phyloP scores from a whole-genome alignment of 2,888 invertebrate species.

The Dexiosoma caninum region DNA sequence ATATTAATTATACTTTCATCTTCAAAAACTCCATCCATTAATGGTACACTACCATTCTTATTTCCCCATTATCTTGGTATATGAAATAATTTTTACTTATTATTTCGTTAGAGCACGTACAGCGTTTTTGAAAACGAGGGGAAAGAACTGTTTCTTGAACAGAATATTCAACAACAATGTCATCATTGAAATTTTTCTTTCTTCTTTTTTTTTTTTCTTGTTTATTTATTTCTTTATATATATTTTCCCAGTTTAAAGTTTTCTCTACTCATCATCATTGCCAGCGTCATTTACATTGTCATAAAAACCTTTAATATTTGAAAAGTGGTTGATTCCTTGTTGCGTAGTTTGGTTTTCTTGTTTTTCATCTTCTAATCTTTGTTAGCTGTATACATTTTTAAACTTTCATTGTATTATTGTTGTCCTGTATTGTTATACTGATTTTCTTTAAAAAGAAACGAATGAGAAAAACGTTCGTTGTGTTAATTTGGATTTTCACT shows the following conservation, averaged over 20 bases:
- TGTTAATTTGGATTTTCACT: constrained; percentile 18
- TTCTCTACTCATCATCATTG: constrained; percentile 17
- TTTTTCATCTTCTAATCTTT: constrained; percentile 31
- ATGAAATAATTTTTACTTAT: constrained; percentile 14
- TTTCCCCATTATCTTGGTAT: no score
- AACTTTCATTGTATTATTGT: constrained; percentile 31
- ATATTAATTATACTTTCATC: not conserved
- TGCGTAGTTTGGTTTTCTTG: constrained; percentile 28
- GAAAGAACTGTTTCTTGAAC: not conserved
- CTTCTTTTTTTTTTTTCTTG: not conserved
- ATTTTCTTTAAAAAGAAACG: constrained; percentile 4
- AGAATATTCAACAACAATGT: not conserved
- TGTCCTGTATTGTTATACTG: constrained; percentile 9
- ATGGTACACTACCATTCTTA: not conserved
- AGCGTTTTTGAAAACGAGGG: not conserved
- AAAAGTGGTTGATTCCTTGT: constrained; percentile 33
- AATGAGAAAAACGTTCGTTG: constrained; percentile 29
- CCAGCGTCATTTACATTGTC: constrained; percentile 29
- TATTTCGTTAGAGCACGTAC: constrained; percentile 25
- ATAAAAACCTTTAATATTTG: constrained; percentile 27
- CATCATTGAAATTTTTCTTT: not conserved
- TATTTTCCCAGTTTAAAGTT: constrained; percentile 8
- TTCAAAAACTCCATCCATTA: not conserved
- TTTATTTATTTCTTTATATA: no score
- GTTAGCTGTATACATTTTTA: constrained; percentile 34